Percentiles rank a stretch among this genome's conserved stretches.
Evolutionary conservation across 2,888 invertebrate genomes (phyloP).

Genomic region (Hoplodrina blanda): DNA sequence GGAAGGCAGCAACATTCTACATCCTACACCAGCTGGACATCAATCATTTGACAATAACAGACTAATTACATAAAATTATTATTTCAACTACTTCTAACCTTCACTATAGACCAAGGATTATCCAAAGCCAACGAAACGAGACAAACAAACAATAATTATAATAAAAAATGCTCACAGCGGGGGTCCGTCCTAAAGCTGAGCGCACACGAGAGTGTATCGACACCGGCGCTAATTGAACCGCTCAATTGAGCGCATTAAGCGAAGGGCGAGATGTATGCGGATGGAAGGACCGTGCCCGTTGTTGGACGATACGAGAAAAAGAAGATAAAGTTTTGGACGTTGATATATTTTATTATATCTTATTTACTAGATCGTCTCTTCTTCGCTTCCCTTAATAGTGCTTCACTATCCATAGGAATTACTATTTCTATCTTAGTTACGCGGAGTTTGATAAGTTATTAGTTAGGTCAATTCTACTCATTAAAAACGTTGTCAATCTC

Average conservation of each 20-base stretch:
- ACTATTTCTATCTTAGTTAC: no score
- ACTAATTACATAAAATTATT: constrained; percentile 19
- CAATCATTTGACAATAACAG: constrained; percentile 14
- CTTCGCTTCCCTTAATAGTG: no score
- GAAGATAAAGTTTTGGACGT: not conserved
- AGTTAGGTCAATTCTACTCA: no score
- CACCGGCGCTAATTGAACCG: constrained; percentile 74
- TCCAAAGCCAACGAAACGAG: constrained; percentile 49
- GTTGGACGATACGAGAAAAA: constrained; percentile 39
- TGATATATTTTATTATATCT: not conserved
- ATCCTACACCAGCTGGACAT: not conserved
- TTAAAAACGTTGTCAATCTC: no score
- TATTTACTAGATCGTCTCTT: no score
- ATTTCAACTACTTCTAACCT: constrained; percentile 7
- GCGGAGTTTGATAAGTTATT: no score
- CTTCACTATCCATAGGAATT: no score
- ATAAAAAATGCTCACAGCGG: constrained; percentile 67
- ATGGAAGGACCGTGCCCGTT: constrained; percentile 49
- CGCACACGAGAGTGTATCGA: constrained; percentile 58
- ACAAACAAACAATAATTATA: constrained; percentile 73
- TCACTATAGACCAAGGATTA: constrained; percentile 31
- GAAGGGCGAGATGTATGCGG: constrained; percentile 65
- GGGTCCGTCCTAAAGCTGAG: constrained; percentile 56
- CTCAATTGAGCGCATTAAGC: constrained; percentile 72
- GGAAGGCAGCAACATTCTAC: not conserved